Percentiles rank a stretch among this genome's conserved stretches.
These are phyloP conservation scores for Hippocampus abdominalis DNA, from an alignment of 2,113 vertebrate species.

Conservation along the genomic window DNA sequence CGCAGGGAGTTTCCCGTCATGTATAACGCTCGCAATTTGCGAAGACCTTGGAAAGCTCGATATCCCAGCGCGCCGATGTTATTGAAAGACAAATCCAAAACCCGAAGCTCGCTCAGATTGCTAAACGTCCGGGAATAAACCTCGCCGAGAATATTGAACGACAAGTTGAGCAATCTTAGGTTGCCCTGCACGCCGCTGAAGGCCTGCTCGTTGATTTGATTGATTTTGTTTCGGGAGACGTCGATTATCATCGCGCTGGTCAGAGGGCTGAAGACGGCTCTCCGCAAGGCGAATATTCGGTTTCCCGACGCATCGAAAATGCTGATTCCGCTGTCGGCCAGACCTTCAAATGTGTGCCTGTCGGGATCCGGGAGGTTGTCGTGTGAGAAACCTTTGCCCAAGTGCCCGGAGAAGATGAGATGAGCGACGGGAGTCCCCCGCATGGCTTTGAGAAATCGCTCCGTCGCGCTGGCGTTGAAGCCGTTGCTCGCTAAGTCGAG, in stretches of 20 bases:
- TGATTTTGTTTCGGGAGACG: slow-evolving; percentile 79
- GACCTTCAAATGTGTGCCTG: slow-evolving; percentile 74
- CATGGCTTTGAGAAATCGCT: slow-evolving; percentile 69
- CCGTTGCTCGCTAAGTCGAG: slow-evolving; percentile 69
- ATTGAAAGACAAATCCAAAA: slow-evolving; percentile 81
- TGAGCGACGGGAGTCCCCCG: slow-evolving; percentile 67
- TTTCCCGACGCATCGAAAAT: slow-evolving; percentile 71
- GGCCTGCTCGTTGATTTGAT: slow-evolving; percentile 69
- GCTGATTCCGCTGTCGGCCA: slow-evolving; percentile 64
- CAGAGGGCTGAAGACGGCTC: slow-evolving; percentile 68
- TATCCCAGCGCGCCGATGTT: slow-evolving; percentile 75
- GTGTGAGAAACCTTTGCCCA: slow-evolving; percentile 76
- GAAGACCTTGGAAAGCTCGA: slow-evolving; percentile 68
- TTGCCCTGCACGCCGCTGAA: slow-evolving; percentile 74
- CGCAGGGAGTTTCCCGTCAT: slow-evolving; percentile 81
- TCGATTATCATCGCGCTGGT: slow-evolving; percentile 59
- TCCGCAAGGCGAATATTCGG: slow-evolving; percentile 72
- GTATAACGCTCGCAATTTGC: slow-evolving; percentile 61
- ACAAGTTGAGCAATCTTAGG: slow-evolving; percentile 76
- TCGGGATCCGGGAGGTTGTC: slow-evolving; percentile 76
- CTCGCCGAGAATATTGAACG: slow-evolving; percentile 80
- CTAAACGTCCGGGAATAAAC: slow-evolving; percentile 70
- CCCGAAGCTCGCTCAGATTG: slow-evolving; percentile 56
- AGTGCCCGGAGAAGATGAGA: slow-evolving; percentile 50
- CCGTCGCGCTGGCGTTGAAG: slow-evolving; percentile 35